Percentiles rank a stretch among this genome's conserved stretches.
phyloP scores from a whole-genome alignment of 1,140 invertebrate species.

The Calliopsis andreniformis region DNA sequence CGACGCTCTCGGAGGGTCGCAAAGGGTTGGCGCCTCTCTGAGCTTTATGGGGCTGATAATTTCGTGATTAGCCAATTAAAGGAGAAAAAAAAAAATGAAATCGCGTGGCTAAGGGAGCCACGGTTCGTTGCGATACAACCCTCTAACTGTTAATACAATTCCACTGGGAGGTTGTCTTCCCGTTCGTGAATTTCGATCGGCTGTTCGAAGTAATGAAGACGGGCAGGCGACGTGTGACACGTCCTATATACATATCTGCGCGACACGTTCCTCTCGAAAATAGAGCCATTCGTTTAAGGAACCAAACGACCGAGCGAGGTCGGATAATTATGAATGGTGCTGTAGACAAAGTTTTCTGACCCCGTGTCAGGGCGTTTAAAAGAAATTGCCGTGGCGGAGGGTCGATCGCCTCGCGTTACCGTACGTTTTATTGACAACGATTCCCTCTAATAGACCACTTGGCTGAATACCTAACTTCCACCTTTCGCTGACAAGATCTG shows the following conservation, averaged over 20 bases:
- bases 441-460: neutral
- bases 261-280: no score
- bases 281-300: no score
- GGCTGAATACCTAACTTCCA: slow-evolving; percentile 28
- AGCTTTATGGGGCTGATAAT: slow-evolving; percentile 75
- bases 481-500: slow-evolving; percentile 32
- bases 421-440: slow-evolving; percentile 44
- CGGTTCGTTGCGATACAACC: slow-evolving; percentile 9
- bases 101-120: slow-evolving; percentile 9
- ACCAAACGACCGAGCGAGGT: no score
- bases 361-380: neutral
- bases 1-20: slow-evolving; percentile 45
- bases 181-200: neutral
- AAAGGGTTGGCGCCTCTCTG: slow-evolving; percentile 68
- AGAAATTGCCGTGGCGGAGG: neutral
- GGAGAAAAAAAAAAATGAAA: slow-evolving; percentile 63
- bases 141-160: neutral
- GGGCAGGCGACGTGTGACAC: no score
- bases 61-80: slow-evolving; percentile 75
- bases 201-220: no score
- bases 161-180: neutral
- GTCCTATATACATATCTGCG: no score
- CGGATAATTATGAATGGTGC: no score
- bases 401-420: neutral
- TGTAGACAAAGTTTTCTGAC: slow-evolving; percentile 10